phyloP scores from a whole-genome alignment of 2,888 invertebrate genomes.

The Anthophora plumipes region DNA sequence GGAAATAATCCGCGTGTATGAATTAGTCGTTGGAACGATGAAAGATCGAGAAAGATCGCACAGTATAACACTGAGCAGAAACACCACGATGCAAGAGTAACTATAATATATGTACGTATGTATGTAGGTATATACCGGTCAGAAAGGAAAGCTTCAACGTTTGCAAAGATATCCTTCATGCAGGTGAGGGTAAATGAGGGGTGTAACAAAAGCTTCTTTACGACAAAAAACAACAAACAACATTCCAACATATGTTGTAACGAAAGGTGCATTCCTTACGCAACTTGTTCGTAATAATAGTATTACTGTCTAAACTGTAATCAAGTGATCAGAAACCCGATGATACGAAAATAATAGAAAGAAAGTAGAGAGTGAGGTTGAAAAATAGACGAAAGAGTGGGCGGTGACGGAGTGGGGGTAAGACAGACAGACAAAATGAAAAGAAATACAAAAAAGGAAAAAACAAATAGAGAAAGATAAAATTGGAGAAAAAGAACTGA shows the following conservation, averaged over 20 bases:
- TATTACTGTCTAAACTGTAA: conserved; percentile 54
- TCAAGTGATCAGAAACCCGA: conserved; percentile 45
- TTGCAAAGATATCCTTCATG: conserved; percentile 79
- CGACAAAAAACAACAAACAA: conserved; percentile 73
- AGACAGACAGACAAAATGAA: neutral
- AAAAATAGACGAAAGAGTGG: conserved; percentile 7
- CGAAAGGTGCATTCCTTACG: conserved; percentile 73
- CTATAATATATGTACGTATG: conserved; percentile 30
- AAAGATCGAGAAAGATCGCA: conserved; percentile 36
- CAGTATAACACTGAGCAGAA: conserved; percentile 54
- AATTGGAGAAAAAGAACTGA: neutral
- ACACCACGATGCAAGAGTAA: conserved; percentile 66
- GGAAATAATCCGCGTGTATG: conserved; percentile 22
- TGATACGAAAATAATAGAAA: conserved; percentile 16
- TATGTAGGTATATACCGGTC: conserved; percentile 44
- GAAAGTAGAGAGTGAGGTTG: conserved; percentile 3
- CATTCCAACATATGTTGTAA: conserved; percentile 75
- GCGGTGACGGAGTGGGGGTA: too few species aligned
- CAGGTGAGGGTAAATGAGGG: conserved; percentile 81
- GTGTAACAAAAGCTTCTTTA: conserved; percentile 76
- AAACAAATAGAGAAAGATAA: neutral
- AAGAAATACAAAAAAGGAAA: conserved; percentile 4
- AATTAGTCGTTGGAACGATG: conserved; percentile 35
- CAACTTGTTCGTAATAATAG: conserved; percentile 43
- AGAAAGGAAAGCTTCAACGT: conserved; percentile 72